Percentiles rank a stretch among this genome's conserved stretches.
These are phyloP conservation scores for Cheilosia grossa DNA, from an alignment of 2,888 invertebrate species.

Conservation along the genomic window DNA sequence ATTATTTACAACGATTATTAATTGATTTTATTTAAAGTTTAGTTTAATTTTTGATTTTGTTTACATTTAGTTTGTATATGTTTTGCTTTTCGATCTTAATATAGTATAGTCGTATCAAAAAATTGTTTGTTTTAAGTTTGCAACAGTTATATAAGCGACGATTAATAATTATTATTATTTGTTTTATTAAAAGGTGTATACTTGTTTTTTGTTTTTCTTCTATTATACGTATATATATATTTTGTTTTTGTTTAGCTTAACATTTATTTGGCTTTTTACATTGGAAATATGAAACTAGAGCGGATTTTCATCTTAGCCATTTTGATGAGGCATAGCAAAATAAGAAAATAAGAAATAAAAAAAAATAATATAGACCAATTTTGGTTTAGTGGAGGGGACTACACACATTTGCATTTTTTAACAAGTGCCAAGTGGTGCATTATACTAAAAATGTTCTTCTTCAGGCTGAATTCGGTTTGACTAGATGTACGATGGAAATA, in stretches of 20 bases:
- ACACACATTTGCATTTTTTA: constrained; percentile 71
- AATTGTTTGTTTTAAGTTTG: constrained; percentile 48
- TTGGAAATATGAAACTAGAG: constrained; percentile 37
- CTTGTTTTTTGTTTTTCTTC: constrained; percentile 22
- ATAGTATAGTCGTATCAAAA: constrained; percentile 71
- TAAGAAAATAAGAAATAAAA: constrained; percentile 11
- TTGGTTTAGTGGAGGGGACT: neutral
- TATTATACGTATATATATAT: constrained; percentile 13
- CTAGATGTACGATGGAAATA: neutral
- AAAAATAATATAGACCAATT: neutral
- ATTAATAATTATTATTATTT: constrained; percentile 23
- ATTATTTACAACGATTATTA: constrained; percentile 65
- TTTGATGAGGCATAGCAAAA: neutral
- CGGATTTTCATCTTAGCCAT: constrained; percentile 29
- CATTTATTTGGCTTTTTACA: constrained; percentile 73
- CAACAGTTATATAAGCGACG: constrained; percentile 67
- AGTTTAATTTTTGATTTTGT: constrained; percentile 56
- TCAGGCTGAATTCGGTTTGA: neutral
- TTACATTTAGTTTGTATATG: constrained; percentile 31
- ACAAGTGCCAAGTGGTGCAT: constrained; percentile 70
- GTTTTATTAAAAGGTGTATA: constrained; percentile 14
- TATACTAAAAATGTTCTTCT: constrained; percentile 17
- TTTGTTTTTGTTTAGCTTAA: constrained; percentile 52
- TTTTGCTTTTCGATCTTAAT: constrained; percentile 45
- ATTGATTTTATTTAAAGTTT: constrained; percentile 17